Base-by-base conservation (phyloP, 2,113 vertebrate genomes). In the Silurus meridionalis region DNA sequence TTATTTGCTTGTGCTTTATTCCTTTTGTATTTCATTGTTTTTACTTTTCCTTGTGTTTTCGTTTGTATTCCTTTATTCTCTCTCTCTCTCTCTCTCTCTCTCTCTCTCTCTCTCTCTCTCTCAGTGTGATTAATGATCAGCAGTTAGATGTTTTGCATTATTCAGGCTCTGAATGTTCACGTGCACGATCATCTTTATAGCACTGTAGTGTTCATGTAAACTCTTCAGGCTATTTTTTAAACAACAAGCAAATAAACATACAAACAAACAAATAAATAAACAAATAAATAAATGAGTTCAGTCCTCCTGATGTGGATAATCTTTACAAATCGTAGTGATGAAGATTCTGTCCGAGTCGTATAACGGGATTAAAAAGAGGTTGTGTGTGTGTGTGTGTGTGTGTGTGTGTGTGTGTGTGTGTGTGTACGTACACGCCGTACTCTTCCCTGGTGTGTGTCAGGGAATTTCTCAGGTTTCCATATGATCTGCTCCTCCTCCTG, bases 401-500 rank as follows among this genome's bases (percentile, higher is more conserved):
- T 11, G 63, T 66, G 5, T 25, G 64, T 25, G 64, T 5, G n/a
- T 21, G 11, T 0, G 23, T 14, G 4, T 25, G 64, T 25, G 64
- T 5, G n/a, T 21, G 10, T 2, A 13, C 6, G 1, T 6, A 7
- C 74, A 17, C 1, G 10, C 77, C 0, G 25, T 0, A 8, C 55
- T 55, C 72, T 52, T 21, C 71, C 5, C 53, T 13, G 0, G n/a
- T 13, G 2, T 17, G 72, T 52, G 53, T 37, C 77, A 19, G 6
- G 17, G 28, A 89, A 88, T 90, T 93, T 92, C 90, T 91, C 93
- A 89, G 82, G 91, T 85, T 89, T 86, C 87, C 88, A 92, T 92
- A 92, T 93, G 93, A 93, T 94, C 89, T 37, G 87, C 88, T 91
- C 79, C 89, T 71, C 83, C 91, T 94, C 90, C 90, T 37, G 37